Base-by-base conservation (phyloP, 2,797 vertebrate species). In the Gambusia yucatana region DNA sequence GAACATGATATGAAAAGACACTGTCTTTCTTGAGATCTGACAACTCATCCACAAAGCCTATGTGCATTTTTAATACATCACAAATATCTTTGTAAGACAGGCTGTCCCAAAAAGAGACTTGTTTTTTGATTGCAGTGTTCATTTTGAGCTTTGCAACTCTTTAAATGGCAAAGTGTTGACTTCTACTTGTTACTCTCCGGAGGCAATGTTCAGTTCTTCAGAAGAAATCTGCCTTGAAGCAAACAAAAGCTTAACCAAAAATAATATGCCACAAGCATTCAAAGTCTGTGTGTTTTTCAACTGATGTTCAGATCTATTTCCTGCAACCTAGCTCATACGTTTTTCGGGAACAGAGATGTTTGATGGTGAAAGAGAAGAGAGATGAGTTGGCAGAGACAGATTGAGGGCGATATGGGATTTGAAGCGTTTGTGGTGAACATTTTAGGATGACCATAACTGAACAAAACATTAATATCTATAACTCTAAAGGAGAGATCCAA, bases 221-320 rank as follows among this genome's bases (percentile, higher is more conserved):
- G 88, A 92, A 89, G 87, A 86, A 80, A 76, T 82, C 80, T 82
- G 83, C 88, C 89, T 92, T 94, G 91, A 93, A 92, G 86, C 86
- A 93, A 91, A 93, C 87, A 88, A 87, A 86, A 87, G 89, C 86
- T 92, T 87, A 83, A 92, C 92, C 87, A 89, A 93, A 93, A 95
- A 94, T 92, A 94, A 93, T 91, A 93, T 57, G 69, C 48, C 59
- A 81, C 84, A 86, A 90, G 89, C 85, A 90, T 92, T 91, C 84
- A 92, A 93, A 93, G 90, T 89, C 65, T 80, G 52, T 82, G 30
- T 75, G 80, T 87, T 84, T 82, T 83, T 82, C 89, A 79, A 79
- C 80, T 89, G 84, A 89, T 82, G 89, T 84, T 88, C 11, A 69
- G 82, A 87, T 90, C 90, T 93, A 88, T 90, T 91, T 92, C 84